Base-by-base conservation (phyloP, 2,113 vertebrate species). In the Heterotilapia buettikoferi region DNA sequence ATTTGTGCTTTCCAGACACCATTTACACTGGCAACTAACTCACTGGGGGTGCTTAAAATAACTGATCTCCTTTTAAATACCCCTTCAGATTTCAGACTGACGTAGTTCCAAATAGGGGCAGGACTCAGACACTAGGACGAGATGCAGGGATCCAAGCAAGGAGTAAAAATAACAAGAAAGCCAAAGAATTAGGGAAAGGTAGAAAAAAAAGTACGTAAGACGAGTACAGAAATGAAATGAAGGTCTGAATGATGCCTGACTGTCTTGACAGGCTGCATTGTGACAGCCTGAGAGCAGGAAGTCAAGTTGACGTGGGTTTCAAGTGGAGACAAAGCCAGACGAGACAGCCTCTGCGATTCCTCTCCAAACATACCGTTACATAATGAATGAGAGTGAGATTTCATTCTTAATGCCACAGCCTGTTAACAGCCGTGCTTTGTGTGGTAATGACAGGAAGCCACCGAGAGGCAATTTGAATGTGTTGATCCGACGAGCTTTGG, bases 241-340 rank as follows among this genome's bases (percentile, higher is more conserved):
- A 61, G 6, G 66, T 52, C 14, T 71, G 68, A 61, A 18, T 24
- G 43, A 79, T 71, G 56, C 54, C 54, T 7, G 38, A 12, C 52
- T 36, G 38, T 3, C 26, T 59, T 84, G 89, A 89, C 85, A 82
- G 85, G 31, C 66, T 59, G 66, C 80, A 45, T 40, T 86, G 84
- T 88, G 78, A 56, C 81, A 85, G 40, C 43, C 57, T 14, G 84
- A 85, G 84, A 87, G 79, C 89, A 86, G 84, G 86, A 89, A 89
- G 89, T 91, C 59, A 43, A 54, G 50, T 61, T 80, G 87, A 88
- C 57, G 78, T 57, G 47, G 50, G 57, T 81, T 82, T 90, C 36
- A 71, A 89, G 52, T 21, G 87, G 71, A 91, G 90, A 91, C 87
- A 85, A 90, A 91, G 85, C 78, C 88, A 24, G 83, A 54, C 6